Evolutionary conservation across 35 echinoderm and acorn worm genomes (phyloP).

Genomic region (Hemicentrotus pulcherrimus): DNA sequence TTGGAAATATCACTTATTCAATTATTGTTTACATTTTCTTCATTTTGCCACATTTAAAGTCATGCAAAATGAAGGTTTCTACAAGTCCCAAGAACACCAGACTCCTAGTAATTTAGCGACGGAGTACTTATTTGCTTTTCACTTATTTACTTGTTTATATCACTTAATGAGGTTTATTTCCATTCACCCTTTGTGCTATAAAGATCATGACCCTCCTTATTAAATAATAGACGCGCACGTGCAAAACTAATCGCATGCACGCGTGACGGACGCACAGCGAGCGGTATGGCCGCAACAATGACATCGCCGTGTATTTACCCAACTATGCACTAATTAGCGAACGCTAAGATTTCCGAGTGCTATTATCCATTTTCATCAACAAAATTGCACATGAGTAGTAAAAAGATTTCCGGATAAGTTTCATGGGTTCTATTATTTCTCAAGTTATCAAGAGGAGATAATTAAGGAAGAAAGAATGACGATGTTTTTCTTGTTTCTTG

Average conservation of each 20-base stretch:
- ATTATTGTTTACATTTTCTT: no score
- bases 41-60: background rate
- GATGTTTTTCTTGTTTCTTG: background rate
- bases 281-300: background rate
- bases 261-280: background rate
- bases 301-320: background rate
- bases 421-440: background rate
- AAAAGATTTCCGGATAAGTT: constrained; percentile 23
- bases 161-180: background rate
- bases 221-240: constrained; percentile 26
- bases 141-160: background rate
- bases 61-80: background rate
- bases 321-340: background rate
- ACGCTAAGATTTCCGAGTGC: background rate
- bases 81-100: no score
- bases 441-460: background rate
- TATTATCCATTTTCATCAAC: background rate
- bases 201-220: background rate
- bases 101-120: background rate
- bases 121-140: background rate
- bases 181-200: background rate
- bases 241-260: background rate
- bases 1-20: no score
- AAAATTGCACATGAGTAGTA: background rate
- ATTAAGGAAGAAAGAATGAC: background rate